phyloP scores from a whole-genome alignment of 1,140 invertebrate genomes.

The Drosophila gunungcola region DNA sequence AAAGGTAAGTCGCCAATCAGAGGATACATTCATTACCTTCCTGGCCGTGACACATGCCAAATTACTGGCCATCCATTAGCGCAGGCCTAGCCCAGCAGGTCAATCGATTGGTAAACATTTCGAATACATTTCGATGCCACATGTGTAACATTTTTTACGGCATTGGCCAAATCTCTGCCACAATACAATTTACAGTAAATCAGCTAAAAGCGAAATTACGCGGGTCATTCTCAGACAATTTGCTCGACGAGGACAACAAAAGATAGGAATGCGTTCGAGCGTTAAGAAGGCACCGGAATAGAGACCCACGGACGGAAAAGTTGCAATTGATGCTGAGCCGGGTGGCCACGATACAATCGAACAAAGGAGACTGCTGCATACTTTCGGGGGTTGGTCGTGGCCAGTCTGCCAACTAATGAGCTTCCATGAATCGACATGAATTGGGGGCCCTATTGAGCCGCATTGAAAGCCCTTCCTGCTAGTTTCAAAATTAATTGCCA shows the following conservation, averaged over 20 bases:
- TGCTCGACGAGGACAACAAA: slow-evolving; percentile 65
- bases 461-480: slow-evolving; percentile 26
- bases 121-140: slow-evolving; percentile 32
- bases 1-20: slow-evolving; percentile 68
- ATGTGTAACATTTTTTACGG: slow-evolving; percentile 37
- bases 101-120: slow-evolving; percentile 25
- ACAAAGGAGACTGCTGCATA: slow-evolving; percentile 45
- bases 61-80: slow-evolving; percentile 26
- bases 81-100: slow-evolving; percentile 4
- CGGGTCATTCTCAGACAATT: slow-evolving; percentile 79
- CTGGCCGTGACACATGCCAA: slow-evolving; percentile 52
- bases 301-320: slow-evolving; percentile 22
- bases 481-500: slow-evolving; percentile 77
- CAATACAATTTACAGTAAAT: slow-evolving; percentile 78
- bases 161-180: slow-evolving; percentile 26
- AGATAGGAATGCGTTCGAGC: slow-evolving; percentile 70
- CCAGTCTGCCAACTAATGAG: slow-evolving; percentile 66
- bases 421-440: slow-evolving; percentile 67
- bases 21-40: slow-evolving; percentile 18
- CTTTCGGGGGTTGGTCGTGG: slow-evolving; percentile 22
- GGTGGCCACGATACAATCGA: slow-evolving; percentile 17
- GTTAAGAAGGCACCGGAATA: slow-evolving; percentile 46
- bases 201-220: slow-evolving; percentile 72
- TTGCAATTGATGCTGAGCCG: slow-evolving; percentile 29
- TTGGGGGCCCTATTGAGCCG: slow-evolving; percentile 16